These are phyloP conservation scores for Astur gentilis DNA, from an alignment of 2,113 vertebrate genomes.

Conservation along the genomic window DNA sequence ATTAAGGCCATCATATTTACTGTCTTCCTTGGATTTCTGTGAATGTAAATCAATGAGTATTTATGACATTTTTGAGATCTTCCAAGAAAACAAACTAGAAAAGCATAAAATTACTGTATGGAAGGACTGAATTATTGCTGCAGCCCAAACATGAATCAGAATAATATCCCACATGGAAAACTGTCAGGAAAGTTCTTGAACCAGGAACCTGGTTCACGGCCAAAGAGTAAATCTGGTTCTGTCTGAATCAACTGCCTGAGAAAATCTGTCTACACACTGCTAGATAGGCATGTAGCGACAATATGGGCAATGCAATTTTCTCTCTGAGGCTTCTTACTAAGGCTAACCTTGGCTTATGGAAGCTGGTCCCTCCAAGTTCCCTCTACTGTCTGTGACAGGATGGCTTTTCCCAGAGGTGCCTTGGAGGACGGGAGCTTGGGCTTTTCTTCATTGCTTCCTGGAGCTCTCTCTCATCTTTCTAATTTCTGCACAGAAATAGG, in stretches of 20 bases:
- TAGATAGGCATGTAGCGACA: background rate
- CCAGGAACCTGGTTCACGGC: slow-evolving; percentile 20
- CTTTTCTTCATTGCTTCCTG: background rate
- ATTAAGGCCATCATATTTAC: background rate
- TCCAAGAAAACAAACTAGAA: slow-evolving; percentile 43
- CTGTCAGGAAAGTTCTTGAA: slow-evolving; percentile 38
- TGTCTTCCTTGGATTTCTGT: background rate
- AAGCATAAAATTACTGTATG: slow-evolving; percentile 14
- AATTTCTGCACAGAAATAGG: background rate
- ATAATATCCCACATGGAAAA: slow-evolving; percentile 26
- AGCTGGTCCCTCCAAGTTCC: background rate
- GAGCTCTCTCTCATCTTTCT: background rate
- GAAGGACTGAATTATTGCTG: slow-evolving; percentile 35
- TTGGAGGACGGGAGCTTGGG: background rate
- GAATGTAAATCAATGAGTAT: slow-evolving; percentile 1
- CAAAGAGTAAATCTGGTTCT: slow-evolving; percentile 41
- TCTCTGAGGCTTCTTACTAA: background rate
- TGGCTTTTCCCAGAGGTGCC: background rate
- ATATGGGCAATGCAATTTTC: background rate
- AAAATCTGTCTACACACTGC: slow-evolving; percentile 3
- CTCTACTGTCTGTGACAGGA: background rate
- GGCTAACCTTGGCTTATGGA: background rate
- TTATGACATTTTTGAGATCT: slow-evolving; percentile 23
- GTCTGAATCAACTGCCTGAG: slow-evolving; percentile 43
- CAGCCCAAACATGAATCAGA: slow-evolving; percentile 37